Base-by-base conservation (phyloP, 2,888 invertebrate genomes). In the Morpho achilles region DNA sequence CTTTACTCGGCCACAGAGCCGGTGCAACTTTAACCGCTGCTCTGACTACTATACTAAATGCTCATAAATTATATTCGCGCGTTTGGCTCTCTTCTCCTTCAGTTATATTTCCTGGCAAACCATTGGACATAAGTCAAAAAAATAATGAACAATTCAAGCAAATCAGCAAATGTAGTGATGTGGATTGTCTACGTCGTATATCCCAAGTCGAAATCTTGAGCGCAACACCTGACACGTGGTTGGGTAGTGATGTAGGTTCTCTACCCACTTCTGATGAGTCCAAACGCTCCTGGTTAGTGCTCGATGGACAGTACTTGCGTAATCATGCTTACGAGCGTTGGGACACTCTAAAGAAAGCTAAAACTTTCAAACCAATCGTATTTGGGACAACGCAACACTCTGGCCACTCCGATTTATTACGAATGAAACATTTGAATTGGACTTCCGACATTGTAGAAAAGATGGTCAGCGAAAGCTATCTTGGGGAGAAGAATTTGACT, bases 21-120 rank as follows among this genome's bases (percentile, higher is more conserved):
- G 97, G 97, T 1, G 97, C 95, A 0, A 97, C 97, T 0, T 81
- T 97, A 9, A 95, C 96, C 0, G 94, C 96, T 0, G 95, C 96
- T 0, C 82, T 97, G 46, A 92, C 94, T 73, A 82, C 94, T 65
- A 77, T 92, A 88, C 8, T 86, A 78, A 67, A 92, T 58, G 88
- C 93, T 3, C 92, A 93, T 55, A 93, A 93, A 50, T 86, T 96
- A 5, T 97, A 96, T 72, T 88, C 94, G 0, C 88, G 94, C 53
- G 95, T 94, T 5, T 97, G 97, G 97, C 92, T 96, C 1, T 94
- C 96, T 0, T 96, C 96, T 2, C 93, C 95, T 0, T 94, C 95
- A 1, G 94, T 95, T 0, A 91, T 95, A 49, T 95, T 94, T 69
- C 96, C 96, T 0, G 94, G 94, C 1, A 93, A 92, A 59, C 79